Percentiles rank a stretch among this genome's conserved stretches.
These are phyloP conservation scores for Eupristina koningsbergeri DNA, from an alignment of 1,140 invertebrate species.

Conservation along the genomic window DNA sequence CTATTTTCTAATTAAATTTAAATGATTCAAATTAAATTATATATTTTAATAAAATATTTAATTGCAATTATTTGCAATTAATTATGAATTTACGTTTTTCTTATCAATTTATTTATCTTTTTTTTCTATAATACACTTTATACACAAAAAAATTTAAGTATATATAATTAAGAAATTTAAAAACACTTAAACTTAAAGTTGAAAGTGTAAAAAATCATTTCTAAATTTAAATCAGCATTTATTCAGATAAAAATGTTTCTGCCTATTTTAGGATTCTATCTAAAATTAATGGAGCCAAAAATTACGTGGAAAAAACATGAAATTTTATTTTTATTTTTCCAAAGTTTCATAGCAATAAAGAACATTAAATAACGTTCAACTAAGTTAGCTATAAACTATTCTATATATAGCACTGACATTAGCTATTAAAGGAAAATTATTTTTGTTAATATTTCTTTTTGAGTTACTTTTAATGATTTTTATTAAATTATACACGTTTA, in stretches of 20 bases:
- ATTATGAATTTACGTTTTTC: too few species aligned
- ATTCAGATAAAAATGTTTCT: neutral
- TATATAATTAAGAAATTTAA: too few species aligned
- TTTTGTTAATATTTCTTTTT: neutral
- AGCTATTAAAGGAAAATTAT: conserved; percentile 7
- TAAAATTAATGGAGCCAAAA: neutral
- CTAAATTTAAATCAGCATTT: neutral
- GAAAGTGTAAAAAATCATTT: neutral
- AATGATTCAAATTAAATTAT: too few species aligned
- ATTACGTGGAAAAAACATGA: conserved; percentile 6
- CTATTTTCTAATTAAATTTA: too few species aligned
- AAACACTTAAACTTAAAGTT: too few species aligned
- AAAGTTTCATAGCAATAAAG: neutral
- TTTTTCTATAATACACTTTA: too few species aligned
- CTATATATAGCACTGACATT: neutral
- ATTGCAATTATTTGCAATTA: too few species aligned
- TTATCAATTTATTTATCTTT: too few species aligned
- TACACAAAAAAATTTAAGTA: too few species aligned
- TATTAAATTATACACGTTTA: conserved; percentile 1
- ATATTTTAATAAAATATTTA: too few species aligned
- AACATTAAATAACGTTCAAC: conserved; percentile 22
- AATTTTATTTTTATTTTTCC: conserved; percentile 23
- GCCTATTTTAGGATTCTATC: neutral
- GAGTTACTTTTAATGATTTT: conserved; percentile 14
- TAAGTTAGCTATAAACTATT: conserved; percentile 13